phyloP scores from a whole-genome alignment of 2,888 invertebrate genomes.

The Acanthopleura granulata region DNA sequence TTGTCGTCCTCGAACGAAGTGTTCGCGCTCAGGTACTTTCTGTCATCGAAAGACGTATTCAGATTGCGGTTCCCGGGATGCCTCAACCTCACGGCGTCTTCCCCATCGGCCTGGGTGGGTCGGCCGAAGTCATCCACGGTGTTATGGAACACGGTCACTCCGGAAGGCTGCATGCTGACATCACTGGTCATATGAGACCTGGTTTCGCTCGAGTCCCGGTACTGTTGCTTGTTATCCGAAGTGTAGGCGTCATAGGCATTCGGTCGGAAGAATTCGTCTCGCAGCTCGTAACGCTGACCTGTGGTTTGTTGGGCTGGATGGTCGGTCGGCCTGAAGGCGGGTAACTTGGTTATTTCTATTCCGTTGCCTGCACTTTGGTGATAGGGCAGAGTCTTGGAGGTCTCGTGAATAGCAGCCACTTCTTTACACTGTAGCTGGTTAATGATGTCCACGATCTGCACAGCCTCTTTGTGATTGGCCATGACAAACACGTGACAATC shows the following conservation, averaged over 20 bases:
- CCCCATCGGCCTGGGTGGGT: not conserved
- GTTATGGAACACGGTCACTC: conserved; percentile 6
- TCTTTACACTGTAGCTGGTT: conserved; percentile 7
- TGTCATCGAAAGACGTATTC: conserved; percentile 14
- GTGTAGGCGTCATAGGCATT: not conserved
- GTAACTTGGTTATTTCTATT: not conserved
- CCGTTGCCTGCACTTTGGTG: not conserved
- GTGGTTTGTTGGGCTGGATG: not conserved
- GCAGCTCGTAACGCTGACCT: conserved; percentile 14
- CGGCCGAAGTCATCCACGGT: not conserved
- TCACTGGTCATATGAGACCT: not conserved
- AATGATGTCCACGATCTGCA: conserved; percentile 21
- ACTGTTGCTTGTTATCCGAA: not conserved
- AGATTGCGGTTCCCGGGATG: conserved; percentile 12
- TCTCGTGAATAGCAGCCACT: not conserved
- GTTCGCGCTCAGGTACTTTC: conserved; percentile 6
- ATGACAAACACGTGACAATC: conserved; percentile 99
- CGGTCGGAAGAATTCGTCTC: conserved; percentile 17
- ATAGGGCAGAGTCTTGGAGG: not conserved
- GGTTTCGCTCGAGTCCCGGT: not conserved
- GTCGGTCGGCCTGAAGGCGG: conserved; percentile 3
- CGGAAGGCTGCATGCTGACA: not conserved
- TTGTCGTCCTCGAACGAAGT: conserved; percentile 1
- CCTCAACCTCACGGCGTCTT: not conserved
- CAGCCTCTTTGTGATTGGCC: conserved; percentile 71